Conservation (phyloP, 2,113 vertebrate species). For the Marcusenius ussheri region DNA sequence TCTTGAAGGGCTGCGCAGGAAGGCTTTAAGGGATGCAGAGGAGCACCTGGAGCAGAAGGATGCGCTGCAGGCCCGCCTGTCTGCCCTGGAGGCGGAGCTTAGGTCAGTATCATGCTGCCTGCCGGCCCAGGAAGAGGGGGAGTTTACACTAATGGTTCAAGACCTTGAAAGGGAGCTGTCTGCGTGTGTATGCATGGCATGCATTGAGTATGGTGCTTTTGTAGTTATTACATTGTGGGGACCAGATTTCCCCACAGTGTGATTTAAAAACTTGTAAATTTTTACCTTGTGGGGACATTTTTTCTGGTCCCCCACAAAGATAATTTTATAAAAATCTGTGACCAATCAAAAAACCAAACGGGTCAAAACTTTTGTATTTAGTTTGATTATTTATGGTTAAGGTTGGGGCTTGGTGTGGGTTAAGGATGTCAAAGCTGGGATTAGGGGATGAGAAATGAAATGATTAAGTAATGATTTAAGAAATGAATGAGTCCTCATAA, state of each 20-base stretch:
- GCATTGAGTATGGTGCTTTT: not conserved
- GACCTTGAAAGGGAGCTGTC: not conserved
- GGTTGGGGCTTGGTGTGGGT: not conserved
- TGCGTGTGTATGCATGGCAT: not conserved
- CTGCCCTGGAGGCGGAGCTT: slow-evolving; percentile 70
- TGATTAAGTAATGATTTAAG: too few relatives aligned
- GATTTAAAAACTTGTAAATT: too few relatives aligned
- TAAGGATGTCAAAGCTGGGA: not conserved
- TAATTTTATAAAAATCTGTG: not conserved
- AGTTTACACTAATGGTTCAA: not conserved
- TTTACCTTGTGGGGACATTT: not conserved
- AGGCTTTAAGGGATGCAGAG: slow-evolving; percentile 79
- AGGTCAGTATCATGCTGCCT: slow-evolving; percentile 45
- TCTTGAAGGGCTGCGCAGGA: slow-evolving; percentile 75
- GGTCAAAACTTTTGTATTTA: not conserved
- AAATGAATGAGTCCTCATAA: not conserved
- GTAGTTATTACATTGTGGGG: not conserved
- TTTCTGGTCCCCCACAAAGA: not conserved
- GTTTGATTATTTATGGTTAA: not conserved
- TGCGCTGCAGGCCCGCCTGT: slow-evolving; percentile 70
- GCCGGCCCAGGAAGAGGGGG: not conserved
- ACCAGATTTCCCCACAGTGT: not conserved
- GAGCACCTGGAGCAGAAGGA: slow-evolving; percentile 84
- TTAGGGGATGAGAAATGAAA: too few relatives aligned
- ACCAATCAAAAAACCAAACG: not conserved